These are phyloP conservation scores for Platalea minor DNA, from an alignment of 2,797 vertebrate species.

Conservation along the genomic window DNA sequence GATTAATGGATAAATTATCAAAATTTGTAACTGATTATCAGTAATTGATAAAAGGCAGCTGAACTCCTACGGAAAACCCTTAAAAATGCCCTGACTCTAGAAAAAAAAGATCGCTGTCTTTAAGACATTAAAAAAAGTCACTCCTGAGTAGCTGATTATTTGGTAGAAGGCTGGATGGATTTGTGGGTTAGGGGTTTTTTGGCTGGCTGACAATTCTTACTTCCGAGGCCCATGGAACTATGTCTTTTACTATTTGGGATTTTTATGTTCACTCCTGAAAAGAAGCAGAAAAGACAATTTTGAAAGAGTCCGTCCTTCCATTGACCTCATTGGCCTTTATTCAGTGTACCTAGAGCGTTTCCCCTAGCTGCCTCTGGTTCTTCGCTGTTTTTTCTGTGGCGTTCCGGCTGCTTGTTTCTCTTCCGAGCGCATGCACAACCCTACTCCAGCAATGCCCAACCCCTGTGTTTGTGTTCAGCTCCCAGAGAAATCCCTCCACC, in stretches of 20 bases:
- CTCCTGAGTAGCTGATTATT: background rate
- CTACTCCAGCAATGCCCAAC: background rate
- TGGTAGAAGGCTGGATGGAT: background rate
- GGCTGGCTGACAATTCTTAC: background rate
- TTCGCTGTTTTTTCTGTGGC: fast-evolving
- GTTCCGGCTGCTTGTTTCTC: background rate
- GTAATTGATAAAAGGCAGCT: background rate
- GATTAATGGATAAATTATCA: background rate
- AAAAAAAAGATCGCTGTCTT: background rate
- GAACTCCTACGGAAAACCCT: background rate
- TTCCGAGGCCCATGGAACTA: background rate
- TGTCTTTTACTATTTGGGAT: background rate
- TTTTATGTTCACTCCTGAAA: background rate
- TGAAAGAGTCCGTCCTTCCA: background rate
- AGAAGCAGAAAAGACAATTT: background rate
- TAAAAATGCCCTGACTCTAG: background rate
- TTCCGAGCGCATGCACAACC: background rate
- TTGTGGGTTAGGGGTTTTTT: background rate
- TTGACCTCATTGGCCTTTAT: background rate
- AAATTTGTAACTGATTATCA: background rate
- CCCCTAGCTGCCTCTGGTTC: background rate
- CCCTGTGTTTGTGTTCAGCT: background rate
- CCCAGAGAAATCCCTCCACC: background rate
- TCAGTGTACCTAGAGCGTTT: background rate
- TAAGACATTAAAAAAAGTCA: background rate